Conservation (phyloP, 23 tunicate species). For the Trididemnum nubilum region DNA sequence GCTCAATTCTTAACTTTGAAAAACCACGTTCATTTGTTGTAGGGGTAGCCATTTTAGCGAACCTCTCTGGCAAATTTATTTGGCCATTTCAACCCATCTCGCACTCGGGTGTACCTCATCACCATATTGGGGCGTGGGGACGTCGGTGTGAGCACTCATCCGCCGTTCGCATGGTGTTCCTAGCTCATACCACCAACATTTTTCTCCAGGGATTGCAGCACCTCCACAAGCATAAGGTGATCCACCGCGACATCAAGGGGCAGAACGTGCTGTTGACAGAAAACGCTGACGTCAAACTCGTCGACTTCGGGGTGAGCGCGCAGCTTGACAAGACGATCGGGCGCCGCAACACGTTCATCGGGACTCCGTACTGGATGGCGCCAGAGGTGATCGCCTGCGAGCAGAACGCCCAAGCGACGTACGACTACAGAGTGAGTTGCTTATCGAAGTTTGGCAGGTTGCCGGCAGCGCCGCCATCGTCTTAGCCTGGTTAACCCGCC, state of each 20-base stretch:
- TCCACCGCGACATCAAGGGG: conserved; percentile 98
- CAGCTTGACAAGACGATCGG: conserved; percentile 98
- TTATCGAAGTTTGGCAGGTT: not conserved
- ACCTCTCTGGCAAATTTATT: too few relatives aligned
- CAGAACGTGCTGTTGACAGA: conserved; percentile 97
- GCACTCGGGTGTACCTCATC: too few relatives aligned
- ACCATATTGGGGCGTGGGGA: too few relatives aligned
- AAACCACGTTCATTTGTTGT: too few relatives aligned
- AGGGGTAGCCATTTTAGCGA: too few relatives aligned
- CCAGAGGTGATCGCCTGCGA: conserved; percentile 99
- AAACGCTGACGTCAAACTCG: conserved; percentile 97
- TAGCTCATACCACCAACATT: too few relatives aligned
- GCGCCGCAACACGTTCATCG: conserved; percentile 95
- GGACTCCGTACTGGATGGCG: conserved; percentile 99
- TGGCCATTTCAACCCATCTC: too few relatives aligned
- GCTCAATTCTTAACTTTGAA: too few relatives aligned
- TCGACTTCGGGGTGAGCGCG: conserved; percentile 99
- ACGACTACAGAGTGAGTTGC: conserved; percentile 84
- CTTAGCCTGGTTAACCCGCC: not conserved
- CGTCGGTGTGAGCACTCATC: too few relatives aligned
- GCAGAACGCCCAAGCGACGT: conserved; percentile 84
- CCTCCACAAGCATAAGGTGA: conserved; percentile 96
- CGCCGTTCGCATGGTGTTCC: too few relatives aligned
- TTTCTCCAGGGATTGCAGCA: conserved; percentile 92
- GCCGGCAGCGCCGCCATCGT: not conserved